Conservation (phyloP, 2,888 invertebrate genomes). For the Cantharis rufa region DNA sequence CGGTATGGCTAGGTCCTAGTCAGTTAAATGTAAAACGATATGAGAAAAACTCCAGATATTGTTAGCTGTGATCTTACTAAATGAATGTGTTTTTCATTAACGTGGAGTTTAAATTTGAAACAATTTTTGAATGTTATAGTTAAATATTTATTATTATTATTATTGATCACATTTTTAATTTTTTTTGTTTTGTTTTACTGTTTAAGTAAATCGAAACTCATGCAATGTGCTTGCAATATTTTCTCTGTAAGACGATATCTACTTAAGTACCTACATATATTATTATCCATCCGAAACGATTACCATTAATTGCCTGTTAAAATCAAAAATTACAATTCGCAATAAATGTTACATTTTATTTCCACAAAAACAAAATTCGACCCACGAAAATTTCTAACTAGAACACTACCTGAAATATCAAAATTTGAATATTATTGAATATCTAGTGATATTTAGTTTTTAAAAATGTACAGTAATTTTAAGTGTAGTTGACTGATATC, state of each 20-base stretch:
- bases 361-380: background rate
- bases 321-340: background rate
- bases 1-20: slow-evolving; percentile 36
- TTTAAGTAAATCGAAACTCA: slow-evolving; percentile 23
- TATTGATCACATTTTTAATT: slow-evolving; percentile 14
- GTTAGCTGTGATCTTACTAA: slow-evolving; percentile 54
- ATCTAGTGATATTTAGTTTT: slow-evolving; percentile 44
- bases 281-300: slow-evolving; percentile 12
- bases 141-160: slow-evolving; percentile 10
- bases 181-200: slow-evolving; percentile 17
- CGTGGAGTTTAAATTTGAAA: slow-evolving; percentile 34
- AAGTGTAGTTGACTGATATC: slow-evolving; percentile 50
- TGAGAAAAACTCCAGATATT: slow-evolving; percentile 51
- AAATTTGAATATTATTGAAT: slow-evolving; percentile 24
- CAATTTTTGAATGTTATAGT: slow-evolving; percentile 10
- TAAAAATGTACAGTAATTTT: slow-evolving; percentile 50
- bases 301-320: slow-evolving; percentile 5
- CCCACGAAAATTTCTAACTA: background rate
- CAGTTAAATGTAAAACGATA: slow-evolving; percentile 36
- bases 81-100: slow-evolving; percentile 38
- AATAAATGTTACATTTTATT: background rate
- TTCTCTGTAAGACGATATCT: slow-evolving; percentile 25
- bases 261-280: slow-evolving; percentile 21
- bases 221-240: slow-evolving; percentile 34
- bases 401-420: slow-evolving; percentile 17